These are phyloP conservation scores for Volucella inflata DNA, from an alignment of 2,888 invertebrate genomes.

Conservation along the genomic window DNA sequence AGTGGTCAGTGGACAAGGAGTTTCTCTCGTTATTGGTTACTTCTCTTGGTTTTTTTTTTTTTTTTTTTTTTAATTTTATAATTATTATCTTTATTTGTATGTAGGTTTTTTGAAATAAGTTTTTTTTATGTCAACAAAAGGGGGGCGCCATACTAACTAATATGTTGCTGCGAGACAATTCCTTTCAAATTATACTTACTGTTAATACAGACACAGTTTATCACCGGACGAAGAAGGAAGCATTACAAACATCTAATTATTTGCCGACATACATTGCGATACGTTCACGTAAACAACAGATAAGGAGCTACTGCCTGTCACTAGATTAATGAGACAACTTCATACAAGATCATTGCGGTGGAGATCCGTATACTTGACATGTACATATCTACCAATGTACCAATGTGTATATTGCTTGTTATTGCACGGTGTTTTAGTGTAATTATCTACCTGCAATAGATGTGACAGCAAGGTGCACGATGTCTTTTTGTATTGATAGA, in stretches of 20 bases:
- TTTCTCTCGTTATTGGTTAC: slow-evolving; percentile 4
- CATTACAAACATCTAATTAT: slow-evolving; percentile 71
- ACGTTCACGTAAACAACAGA: slow-evolving; percentile 35
- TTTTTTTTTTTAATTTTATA: neutral
- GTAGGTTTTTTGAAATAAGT: slow-evolving; percentile 46
- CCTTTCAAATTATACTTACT: slow-evolving; percentile 53
- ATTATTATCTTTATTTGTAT: neutral
- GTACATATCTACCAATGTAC: no score
- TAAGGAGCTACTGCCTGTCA: slow-evolving; percentile 63
- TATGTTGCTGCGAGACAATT: slow-evolving; percentile 38
- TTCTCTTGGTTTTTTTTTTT: slow-evolving; percentile 30
- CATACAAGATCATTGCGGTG: slow-evolving; percentile 30
- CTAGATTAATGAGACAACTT: slow-evolving; percentile 69
- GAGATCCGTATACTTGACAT: neutral
- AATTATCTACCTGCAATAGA: slow-evolving; percentile 53
- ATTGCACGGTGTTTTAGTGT: slow-evolving; percentile 49
- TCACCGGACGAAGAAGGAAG: slow-evolving; percentile 34
- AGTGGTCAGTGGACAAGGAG: slow-evolving; percentile 18
- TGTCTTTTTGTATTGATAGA: slow-evolving; percentile 42
- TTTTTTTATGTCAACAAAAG: slow-evolving; percentile 63
- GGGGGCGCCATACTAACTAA: slow-evolving; percentile 62
- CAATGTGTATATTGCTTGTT: slow-evolving; percentile 1
- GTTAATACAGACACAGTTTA: slow-evolving; percentile 57
- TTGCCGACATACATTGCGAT: slow-evolving; percentile 67
- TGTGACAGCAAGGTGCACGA: slow-evolving; percentile 57